phyloP scores from a whole-genome alignment of 2,797 vertebrate species.

The Chloroceryle amazona region DNA sequence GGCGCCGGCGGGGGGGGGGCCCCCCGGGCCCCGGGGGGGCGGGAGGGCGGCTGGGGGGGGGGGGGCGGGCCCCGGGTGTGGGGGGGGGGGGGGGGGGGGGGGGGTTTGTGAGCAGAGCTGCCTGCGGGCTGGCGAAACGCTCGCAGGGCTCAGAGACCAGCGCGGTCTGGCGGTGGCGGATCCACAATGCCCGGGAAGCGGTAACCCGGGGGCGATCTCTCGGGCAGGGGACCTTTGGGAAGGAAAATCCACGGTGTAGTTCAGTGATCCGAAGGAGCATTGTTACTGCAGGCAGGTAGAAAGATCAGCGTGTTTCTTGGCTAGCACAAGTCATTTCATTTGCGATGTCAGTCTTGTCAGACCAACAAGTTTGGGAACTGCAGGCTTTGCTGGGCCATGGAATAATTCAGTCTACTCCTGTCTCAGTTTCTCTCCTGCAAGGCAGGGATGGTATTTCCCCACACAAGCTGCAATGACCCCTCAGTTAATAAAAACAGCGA shows the following conservation, averaged over 20 bases:
- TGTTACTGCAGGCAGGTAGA: background rate
- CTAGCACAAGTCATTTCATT: accelerated
- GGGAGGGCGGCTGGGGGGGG: no score
- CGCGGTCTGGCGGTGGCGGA: accelerated
- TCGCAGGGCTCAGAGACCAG: accelerated
- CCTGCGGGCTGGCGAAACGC: background rate
- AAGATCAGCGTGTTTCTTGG: accelerated
- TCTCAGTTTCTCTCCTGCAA: background rate
- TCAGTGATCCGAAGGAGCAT: background rate
- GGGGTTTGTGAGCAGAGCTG: background rate
- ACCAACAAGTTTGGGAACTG: background rate
- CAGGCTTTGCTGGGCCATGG: background rate
- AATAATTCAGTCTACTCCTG: accelerated
- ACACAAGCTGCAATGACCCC: accelerated
- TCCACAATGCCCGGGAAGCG: background rate
- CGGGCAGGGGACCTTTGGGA: background rate
- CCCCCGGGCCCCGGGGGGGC: no score
- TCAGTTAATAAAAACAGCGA: background rate
- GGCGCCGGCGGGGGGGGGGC: no score
- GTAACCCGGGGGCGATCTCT: background rate
- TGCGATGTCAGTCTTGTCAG: accelerated
- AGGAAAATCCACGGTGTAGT: accelerated
- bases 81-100: no score
- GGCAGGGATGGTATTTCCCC: background rate
- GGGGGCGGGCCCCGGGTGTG: no score